Evolutionary conservation across 2,888 invertebrate species (phyloP), one percentile per base, ranked within the genome.

Genomic region (Cephus nigrinus): DNA sequence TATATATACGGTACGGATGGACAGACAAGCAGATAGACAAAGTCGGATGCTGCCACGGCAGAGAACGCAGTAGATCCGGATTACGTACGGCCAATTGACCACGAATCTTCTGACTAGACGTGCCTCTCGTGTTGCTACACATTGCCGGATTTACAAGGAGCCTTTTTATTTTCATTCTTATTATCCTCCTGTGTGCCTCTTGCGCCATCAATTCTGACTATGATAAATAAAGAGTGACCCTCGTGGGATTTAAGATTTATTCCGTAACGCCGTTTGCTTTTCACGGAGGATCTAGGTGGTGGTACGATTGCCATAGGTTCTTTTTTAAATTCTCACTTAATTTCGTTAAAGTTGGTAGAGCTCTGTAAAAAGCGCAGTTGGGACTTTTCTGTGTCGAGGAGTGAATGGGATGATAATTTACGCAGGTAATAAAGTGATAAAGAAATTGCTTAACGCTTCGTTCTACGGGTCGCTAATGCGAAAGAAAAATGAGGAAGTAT

Each of bases 21-120:
- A 55, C 55, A 9, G 9, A 23, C 23, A 55, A 9, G 23, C 55
- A 55, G 55, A 55, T 55, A 31, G 68, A 40, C 68, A 40, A 55
- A 40, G 36, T 31, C 71, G 23, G 68, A 35, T 23, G 35, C 69
- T 35, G 71, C 71, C 12, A 31, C 31, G 23, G 76, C 71, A 73
- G 79, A 72, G 55, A 76, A 76, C 68, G 34, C 30, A n/a, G 71
- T 86, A 86, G 85, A 88, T 88, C 86, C 86, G 88, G 83, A 91
- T 91, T 91, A 91, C 84, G 79, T 80, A 89, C 90, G 88, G 89
- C 90, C 91, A 91, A 91, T 91, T 91, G 91, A 91, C 89, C 90
- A 88, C 87, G 88, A 89, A 90, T 91, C 87, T 86, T 84, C 81
- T 84, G 84, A 82, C 82, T 75, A 82, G 83, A 84, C 88, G 89